Conservation (phyloP, 2,888 invertebrate species). For the Creontiades dilutus region DNA sequence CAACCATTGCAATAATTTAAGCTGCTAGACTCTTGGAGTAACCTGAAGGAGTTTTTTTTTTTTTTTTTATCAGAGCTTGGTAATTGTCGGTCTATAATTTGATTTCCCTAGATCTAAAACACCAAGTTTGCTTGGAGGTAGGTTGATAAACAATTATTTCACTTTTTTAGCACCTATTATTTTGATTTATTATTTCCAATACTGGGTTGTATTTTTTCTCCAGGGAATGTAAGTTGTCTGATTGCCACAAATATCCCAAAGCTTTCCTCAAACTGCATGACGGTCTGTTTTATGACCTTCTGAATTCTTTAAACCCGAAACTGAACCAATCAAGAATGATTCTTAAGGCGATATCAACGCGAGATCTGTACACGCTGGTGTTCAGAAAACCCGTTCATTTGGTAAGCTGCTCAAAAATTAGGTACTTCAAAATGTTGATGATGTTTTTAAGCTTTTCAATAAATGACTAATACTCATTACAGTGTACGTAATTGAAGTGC, state of each 20-base stretch:
- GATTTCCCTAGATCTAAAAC: too few species aligned
- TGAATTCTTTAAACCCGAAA: slow-evolving; percentile 15
- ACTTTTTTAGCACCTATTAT: not conserved
- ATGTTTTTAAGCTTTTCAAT: too few species aligned
- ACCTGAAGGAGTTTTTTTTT: too few species aligned
- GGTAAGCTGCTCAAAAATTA: not conserved
- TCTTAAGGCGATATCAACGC: slow-evolving; percentile 34
- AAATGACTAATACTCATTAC: too few species aligned
- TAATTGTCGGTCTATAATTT: too few species aligned
- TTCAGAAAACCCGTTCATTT: slow-evolving; percentile 1
- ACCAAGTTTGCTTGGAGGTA: too few species aligned
- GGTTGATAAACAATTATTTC: too few species aligned
- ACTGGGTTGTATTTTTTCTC: not conserved
- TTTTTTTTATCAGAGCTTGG: too few species aligned
- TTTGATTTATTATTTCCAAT: not conserved
- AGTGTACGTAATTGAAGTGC: too few species aligned
- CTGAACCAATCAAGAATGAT: slow-evolving; percentile 4
- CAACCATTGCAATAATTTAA: too few species aligned
- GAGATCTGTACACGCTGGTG: slow-evolving; percentile 54
- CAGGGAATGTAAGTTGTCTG: slow-evolving; percentile 41
- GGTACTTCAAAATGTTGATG: too few species aligned
- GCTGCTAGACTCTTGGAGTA: too few species aligned
- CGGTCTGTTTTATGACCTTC: slow-evolving; percentile 15
- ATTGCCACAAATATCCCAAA: slow-evolving; percentile 48
- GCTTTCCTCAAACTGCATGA: slow-evolving; percentile 51